Base-by-base conservation (phyloP, 2,888 invertebrate genomes). In the Esperia sulphurella region DNA sequence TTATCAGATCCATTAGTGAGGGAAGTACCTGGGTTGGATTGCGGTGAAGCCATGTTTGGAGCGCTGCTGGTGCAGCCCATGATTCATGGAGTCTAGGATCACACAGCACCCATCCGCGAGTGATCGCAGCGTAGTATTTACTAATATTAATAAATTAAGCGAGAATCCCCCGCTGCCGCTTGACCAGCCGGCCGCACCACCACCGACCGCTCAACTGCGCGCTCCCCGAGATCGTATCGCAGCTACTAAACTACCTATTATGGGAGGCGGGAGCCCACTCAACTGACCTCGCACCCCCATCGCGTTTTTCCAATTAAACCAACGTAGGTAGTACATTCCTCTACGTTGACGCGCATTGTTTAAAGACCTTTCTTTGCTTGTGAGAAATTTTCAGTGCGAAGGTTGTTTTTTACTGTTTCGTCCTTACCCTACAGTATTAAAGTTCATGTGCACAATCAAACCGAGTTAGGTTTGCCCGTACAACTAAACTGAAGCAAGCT, bases 251-350 rank as follows among this genome's bases (percentile, higher is more conserved):
- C 48, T 51, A 51, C 76, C 76, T 79, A 80, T 80, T 83, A 84
- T 74, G 74, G 83, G 72, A 85, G 85, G 85, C 80, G 84, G 84
- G 75, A 78, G 77, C 78, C 78, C 76, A 79, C 83, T 80, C 77
- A 76, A 75, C 79, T 84, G 88, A 88, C 88, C 88, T 88, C 87
- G 87, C 86, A 82, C 84, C 88, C 88, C 87, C 85, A 79, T 86
- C 84, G 84, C 86, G 85, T 86, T 88, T 87, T 87, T 83, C 79
- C 79, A 86, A 87, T 85, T 85, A 88, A 83, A 79, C 75, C 74
- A 73, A 79, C 79, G 74, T 70, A 50, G 44, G 74, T 70, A 47
- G 43, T 61, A 80, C 70, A 78, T 82, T 80, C 76, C 77, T 79
- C 70, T 65, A 73, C 78, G 68, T 77, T 81, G 77, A 80, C 79